Base-by-base conservation (phyloP, 1,140 invertebrate species). In the Psix sp. region DNA sequence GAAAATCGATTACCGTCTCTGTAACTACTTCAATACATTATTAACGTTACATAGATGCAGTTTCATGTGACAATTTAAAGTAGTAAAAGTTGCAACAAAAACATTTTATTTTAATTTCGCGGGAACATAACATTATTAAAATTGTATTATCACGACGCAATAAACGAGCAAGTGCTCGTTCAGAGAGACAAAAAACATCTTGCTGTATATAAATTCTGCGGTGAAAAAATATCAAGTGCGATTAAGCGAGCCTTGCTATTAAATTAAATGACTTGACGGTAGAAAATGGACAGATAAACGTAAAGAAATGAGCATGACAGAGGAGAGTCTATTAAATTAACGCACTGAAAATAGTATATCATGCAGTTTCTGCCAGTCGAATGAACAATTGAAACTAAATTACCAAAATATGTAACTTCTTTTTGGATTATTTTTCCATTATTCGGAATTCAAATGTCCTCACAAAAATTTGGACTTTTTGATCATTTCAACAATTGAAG, bases 71-170 rank as follows among this genome's bases (percentile, higher is more conserved):
- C 26, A n/a, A 10, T 29, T 29, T 10, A 40, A 56, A 43, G 3
- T 11, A 33, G 3, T 33, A 21, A 33, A 35, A 56, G 35, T 56
- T 43, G 40, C 40, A 21, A 26, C n/a, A 43, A 43, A 33, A 56
- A n/a, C n/a, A n/a, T n/a, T n/a, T 56, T 56, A 16, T 29, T 33
- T 43, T 40, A 21, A 31, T 21, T 39, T 26, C 4, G 16, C 1
- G 13, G 35, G 38, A 35, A 56, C 40, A 29, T 56, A 43, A 43
- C 51, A 56, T 56, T 56, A 56, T 43, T 43, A 35, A 46, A 59
- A 59, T 48, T 38, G 38, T 39, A 59, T 46, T 21, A 48, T 48
- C 17, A n/a, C 35, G 4, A 11, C 9, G 36, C 21, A 38, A 46
- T 59, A 36, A 59, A 39, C 42, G 33, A 17, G 43, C 3, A 57